phyloP scores from a whole-genome alignment of 2,113 vertebrate genomes.

The Falco punctatus region DNA sequence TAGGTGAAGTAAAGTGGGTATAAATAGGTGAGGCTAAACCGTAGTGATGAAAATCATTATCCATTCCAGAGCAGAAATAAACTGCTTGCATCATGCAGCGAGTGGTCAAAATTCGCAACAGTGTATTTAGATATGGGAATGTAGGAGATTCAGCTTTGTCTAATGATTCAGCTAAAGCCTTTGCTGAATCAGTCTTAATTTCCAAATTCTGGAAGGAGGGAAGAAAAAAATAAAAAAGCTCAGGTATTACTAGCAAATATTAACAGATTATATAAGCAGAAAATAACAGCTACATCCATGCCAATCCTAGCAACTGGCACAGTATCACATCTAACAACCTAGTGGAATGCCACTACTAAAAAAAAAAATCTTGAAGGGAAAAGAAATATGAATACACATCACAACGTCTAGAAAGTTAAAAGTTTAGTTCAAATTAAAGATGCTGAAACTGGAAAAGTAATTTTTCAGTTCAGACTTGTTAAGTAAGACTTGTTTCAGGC shows the following conservation, averaged over 20 bases:
- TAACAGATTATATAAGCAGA: background rate
- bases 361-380: background rate
- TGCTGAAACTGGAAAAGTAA: background rate
- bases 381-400: background rate
- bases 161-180: constrained; percentile 91
- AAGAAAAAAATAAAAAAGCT: background rate
- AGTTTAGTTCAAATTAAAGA: background rate
- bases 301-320: background rate
- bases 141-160: constrained; percentile 82
- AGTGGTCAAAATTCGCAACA: constrained; percentile 92
- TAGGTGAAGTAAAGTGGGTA: constrained; percentile 97
- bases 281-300: background rate
- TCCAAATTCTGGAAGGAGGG: constrained; percentile 78
- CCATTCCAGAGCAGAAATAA: constrained; percentile 98
- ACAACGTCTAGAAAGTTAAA: background rate
- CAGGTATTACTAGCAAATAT: background rate
- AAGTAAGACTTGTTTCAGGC: background rate
- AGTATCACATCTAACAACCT: background rate
- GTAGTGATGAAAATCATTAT: constrained; percentile 95
- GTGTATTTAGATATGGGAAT: constrained; percentile 91
- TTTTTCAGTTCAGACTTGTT: background rate
- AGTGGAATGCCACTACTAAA: background rate
- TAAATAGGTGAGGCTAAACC: constrained; percentile 97
- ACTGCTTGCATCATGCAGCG: constrained; percentile 99
- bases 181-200: constrained; percentile 92